Conservation (phyloP, 2,797 vertebrate genomes). For the Hyperoplus immaculatus region DNA sequence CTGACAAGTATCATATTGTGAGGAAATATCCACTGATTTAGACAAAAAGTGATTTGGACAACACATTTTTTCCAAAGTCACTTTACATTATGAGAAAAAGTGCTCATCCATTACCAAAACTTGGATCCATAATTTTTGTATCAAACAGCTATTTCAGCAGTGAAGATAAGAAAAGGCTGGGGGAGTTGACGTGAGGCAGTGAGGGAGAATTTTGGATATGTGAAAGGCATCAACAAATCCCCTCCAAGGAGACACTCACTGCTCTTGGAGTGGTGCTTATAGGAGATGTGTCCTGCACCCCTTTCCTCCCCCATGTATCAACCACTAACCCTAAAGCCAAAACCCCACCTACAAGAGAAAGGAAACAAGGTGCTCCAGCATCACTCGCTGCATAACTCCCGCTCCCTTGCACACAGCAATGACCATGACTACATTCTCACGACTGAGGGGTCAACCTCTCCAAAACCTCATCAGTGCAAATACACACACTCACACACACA, state of each 20-base stretch:
- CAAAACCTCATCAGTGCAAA: constrained; percentile 47
- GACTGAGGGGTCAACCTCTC: constrained; percentile 35
- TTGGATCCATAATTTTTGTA: neutral
- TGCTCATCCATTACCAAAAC: neutral
- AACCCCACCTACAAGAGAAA: constrained; percentile 26
- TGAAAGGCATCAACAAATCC: constrained; percentile 30
- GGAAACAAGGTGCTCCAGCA: constrained; percentile 43
- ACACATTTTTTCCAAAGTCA: too few species aligned
- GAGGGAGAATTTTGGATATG: neutral
- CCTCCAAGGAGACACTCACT: constrained; percentile 42
- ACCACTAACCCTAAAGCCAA: constrained; percentile 13
- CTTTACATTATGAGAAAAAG: too few species aligned
- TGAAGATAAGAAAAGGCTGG: neutral
- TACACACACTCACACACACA: constrained; percentile 30
- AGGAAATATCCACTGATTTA: too few species aligned
- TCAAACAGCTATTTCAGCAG: neutral
- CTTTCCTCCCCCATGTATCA: constrained; percentile 16
- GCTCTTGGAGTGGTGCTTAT: constrained; percentile 38
- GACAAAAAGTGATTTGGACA: too few species aligned
- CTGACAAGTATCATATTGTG: too few species aligned
- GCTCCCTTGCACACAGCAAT: constrained; percentile 14
- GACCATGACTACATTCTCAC: constrained; percentile 26
- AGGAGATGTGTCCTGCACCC: constrained; percentile 22
- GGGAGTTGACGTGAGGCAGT: neutral
- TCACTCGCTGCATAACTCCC: constrained; percentile 36